These are phyloP conservation scores for Oscheius sp. DNA, from an alignment of 2,888 invertebrate genomes.

Conservation along the genomic window DNA sequence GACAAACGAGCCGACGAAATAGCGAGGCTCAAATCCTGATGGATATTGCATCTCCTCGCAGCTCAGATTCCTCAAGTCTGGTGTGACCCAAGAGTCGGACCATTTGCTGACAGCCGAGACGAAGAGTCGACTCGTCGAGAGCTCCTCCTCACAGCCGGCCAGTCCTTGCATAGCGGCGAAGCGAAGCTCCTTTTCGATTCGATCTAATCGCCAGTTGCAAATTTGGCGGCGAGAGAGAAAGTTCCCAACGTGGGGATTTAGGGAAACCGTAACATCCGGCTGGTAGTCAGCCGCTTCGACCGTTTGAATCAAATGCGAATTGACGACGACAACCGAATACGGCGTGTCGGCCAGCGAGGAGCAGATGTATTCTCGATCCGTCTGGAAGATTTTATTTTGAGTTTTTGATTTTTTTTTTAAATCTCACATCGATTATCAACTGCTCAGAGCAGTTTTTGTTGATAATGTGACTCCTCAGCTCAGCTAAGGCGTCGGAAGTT, in stretches of 20 bases:
- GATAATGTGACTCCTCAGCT: constrained; percentile 52
- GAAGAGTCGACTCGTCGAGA: constrained; percentile 34
- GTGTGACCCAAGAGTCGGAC: constrained; percentile 41
- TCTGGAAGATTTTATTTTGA: no score
- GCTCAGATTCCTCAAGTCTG: constrained; percentile 16
- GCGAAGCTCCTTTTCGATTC: constrained; percentile 28
- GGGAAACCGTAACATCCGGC: not conserved
- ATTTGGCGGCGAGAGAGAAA: constrained; percentile 34
- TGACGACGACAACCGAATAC: constrained; percentile 49
- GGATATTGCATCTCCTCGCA: constrained; percentile 35
- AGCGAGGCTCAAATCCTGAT: constrained; percentile 27
- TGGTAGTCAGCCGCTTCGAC: constrained; percentile 31
- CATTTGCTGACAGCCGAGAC: constrained; percentile 37
- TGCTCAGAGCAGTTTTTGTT: constrained; percentile 44
- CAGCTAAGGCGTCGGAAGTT: constrained; percentile 44
- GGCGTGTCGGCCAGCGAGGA: constrained; percentile 42
- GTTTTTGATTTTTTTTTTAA: no score
- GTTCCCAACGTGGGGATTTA: constrained; percentile 31
- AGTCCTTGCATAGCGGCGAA: constrained; percentile 37
- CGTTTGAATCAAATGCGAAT: constrained; percentile 23
- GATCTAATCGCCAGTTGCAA: constrained; percentile 50
- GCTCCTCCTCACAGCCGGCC: constrained; percentile 34
- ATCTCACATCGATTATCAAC: constrained; percentile 39
- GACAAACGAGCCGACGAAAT: constrained; percentile 58
- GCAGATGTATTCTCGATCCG: constrained; percentile 39